Conservation (phyloP, 2,888 invertebrate species). For the Epinotia brunnichana region DNA sequence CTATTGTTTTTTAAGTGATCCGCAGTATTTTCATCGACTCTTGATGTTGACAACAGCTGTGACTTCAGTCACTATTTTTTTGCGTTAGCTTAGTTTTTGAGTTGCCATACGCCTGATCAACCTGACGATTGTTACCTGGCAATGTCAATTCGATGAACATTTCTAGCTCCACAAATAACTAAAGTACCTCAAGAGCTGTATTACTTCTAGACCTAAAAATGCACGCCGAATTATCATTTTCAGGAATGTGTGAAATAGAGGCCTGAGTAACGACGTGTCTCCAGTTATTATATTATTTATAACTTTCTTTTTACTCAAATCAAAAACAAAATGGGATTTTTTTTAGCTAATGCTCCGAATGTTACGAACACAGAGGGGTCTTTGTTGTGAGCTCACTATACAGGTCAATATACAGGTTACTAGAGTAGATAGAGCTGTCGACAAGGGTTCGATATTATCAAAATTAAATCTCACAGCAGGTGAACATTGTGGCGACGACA, state of each 20-base stretch:
- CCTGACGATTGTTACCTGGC: too few species aligned
- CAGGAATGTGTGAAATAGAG: background rate
- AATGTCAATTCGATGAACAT: background rate
- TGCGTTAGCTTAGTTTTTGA: too few species aligned
- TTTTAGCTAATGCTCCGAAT: slow-evolving; percentile 47
- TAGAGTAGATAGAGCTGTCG: slow-evolving; percentile 67
- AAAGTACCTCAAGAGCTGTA: too few species aligned
- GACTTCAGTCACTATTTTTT: too few species aligned
- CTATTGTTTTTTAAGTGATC: background rate
- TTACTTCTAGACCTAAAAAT: background rate
- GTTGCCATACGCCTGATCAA: background rate
- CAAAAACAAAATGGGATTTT: background rate
- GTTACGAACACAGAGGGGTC: slow-evolving; percentile 60
- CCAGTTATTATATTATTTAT: background rate
- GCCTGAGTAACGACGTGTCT: too few species aligned
- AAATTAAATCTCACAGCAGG: slow-evolving; percentile 76
- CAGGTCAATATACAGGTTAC: slow-evolving; percentile 71
- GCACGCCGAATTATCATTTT: background rate
- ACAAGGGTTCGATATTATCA: slow-evolving; percentile 69
- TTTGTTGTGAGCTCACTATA: slow-evolving; percentile 63
- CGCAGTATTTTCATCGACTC: too few species aligned
- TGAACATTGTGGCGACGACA: slow-evolving; percentile 62
- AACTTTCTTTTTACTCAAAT: background rate
- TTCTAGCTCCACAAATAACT: background rate
- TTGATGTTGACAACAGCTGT: background rate